Evolutionary conservation across 2,797 vertebrate species (phyloP).

Genomic region (Girardinus metallicus): DNA sequence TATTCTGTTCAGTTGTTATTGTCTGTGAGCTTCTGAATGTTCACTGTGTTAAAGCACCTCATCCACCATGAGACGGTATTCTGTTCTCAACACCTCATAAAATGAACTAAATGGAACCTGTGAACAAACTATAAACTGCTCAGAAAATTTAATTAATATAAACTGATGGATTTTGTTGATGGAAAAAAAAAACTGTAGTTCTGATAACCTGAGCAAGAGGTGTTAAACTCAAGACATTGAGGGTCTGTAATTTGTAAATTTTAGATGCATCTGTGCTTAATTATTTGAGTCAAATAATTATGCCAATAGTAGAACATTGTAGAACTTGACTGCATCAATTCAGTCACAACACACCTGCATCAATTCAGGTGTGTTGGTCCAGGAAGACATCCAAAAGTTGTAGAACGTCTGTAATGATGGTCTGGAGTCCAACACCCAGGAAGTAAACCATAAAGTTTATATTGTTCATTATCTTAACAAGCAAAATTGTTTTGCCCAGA

Average conservation of each 20-base stretch:
- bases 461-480: not conserved
- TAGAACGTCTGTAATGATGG: not conserved
- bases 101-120: not conserved
- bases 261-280: not conserved
- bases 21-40: constrained; percentile 52
- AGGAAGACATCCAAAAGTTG: not conserved
- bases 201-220: not conserved
- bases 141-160: constrained; percentile 4
- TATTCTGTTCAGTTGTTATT: constrained; percentile 59
- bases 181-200: not conserved
- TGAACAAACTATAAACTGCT: not conserved
- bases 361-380: too few relatives aligned
- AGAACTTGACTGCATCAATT: not conserved
- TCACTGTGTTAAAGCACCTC: constrained; percentile 47
- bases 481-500: not conserved
- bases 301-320: not conserved
- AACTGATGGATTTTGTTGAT: not conserved
- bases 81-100: constrained; percentile 74
- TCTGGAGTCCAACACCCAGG: not conserved
- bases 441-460: not conserved
- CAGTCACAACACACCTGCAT: too few relatives aligned
- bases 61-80: constrained; percentile 41
- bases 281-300: not conserved
- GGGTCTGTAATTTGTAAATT: not conserved
- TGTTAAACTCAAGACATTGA: not conserved